Conservation (phyloP, 2,888 invertebrate genomes). For the Sphecodes monilicornis region DNA sequence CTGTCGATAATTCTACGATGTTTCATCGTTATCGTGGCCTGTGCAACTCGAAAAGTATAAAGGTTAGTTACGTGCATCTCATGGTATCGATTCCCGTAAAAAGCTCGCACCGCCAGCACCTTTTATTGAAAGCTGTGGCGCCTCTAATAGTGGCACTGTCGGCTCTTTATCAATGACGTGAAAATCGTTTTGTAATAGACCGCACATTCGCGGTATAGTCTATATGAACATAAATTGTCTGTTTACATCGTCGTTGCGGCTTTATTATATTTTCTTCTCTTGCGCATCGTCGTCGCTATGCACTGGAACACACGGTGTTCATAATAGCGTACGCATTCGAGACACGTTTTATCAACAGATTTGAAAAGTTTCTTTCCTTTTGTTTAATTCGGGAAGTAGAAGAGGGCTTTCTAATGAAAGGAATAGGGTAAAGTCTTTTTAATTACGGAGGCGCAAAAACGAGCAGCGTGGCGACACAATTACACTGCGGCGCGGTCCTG, state of each 20-base stretch:
- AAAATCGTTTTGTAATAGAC: conserved; percentile 41
- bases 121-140: conserved; percentile 55
- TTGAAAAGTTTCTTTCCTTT: neutral
- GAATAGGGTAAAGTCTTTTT: conserved; percentile 1
- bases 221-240: conserved; percentile 55
- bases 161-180: conserved; percentile 46
- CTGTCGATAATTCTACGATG: too few relatives aligned
- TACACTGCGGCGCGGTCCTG: conserved; percentile 23
- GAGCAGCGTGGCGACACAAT: conserved; percentile 26
- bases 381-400: neutral
- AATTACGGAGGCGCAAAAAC: conserved; percentile 33
- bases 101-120: conserved; percentile 30
- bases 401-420: neutral
- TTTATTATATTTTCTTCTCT: neutral
- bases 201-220: conserved; percentile 50
- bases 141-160: conserved; percentile 28
- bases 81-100: conserved; percentile 41
- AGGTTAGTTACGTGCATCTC: conserved; percentile 60
- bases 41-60: conserved; percentile 40
- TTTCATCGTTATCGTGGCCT: conserved; percentile 6
- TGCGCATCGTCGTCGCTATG: neutral
- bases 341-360: neutral
- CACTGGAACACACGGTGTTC: neutral
- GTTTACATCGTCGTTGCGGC: conserved; percentile 40
- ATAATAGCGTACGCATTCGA: neutral